Conservation (phyloP, 1,140 invertebrate genomes). For the Acromyrmex charruanus region DNA sequence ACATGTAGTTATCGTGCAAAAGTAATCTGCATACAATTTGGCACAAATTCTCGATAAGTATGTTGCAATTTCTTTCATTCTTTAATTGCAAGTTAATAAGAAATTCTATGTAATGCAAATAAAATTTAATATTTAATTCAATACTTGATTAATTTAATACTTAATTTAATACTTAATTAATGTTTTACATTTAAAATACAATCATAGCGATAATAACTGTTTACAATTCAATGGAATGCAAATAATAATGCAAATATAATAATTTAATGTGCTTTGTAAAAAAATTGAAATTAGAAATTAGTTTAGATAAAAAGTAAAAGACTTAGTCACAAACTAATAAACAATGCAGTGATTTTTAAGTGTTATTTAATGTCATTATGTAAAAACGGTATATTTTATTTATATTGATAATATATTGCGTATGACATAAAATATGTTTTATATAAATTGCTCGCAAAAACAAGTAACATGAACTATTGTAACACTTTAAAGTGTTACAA, state of each 20-base stretch:
- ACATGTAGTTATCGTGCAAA: background rate
- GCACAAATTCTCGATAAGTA: background rate
- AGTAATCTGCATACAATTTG: background rate
- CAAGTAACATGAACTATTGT: no score
- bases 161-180: background rate
- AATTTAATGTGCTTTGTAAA: background rate
- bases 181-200: background rate
- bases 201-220: background rate
- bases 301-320: background rate
- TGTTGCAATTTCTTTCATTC: background rate
- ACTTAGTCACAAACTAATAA: background rate
- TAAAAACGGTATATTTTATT: background rate
- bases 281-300: background rate
- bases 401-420: background rate
- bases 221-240: background rate
- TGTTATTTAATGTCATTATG: background rate
- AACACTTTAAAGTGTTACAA: no score
- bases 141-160: no score
- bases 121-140: background rate
- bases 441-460: background rate
- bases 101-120: background rate
- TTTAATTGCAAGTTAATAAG: background rate
- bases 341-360: background rate
- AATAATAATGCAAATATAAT: background rate
- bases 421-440: background rate